Evolutionary conservation across 2,113 vertebrate species (phyloP).

Genomic region (Orientallactaga bullata): DNA sequence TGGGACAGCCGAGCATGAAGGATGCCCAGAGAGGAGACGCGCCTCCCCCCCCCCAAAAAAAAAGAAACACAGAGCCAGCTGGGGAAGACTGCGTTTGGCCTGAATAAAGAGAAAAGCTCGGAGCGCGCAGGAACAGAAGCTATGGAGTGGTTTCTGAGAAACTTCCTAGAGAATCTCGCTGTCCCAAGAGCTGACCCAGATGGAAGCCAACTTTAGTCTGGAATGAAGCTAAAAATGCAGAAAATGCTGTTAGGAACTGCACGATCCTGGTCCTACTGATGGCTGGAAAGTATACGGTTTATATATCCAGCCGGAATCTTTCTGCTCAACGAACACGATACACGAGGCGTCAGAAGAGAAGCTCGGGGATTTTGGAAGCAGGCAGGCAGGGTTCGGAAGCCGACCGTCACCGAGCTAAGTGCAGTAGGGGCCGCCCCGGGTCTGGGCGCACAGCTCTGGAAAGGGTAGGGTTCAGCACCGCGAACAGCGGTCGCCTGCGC

Average conservation of each 20-base stretch:
- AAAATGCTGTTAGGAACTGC: slow-evolving; percentile 33
- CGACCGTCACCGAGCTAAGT: neutral
- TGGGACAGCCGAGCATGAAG: neutral
- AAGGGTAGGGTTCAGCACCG: slow-evolving; percentile 71
- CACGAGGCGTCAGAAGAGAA: slow-evolving; percentile 5
- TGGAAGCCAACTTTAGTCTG: slow-evolving; percentile 41
- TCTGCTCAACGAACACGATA: slow-evolving; percentile 51
- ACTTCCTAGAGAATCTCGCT: slow-evolving; percentile 58
- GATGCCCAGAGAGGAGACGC: neutral
- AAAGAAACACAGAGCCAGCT: neutral
- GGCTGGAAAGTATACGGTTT: slow-evolving; percentile 45
- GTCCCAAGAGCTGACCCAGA: slow-evolving; percentile 40
- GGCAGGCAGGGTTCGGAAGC: neutral
- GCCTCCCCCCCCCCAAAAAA: neutral
- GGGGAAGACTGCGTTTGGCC: neutral
- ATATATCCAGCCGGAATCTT: slow-evolving; percentile 43
- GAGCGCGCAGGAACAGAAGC: neutral
- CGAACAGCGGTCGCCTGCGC: slow-evolving; percentile 61
- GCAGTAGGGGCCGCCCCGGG: neutral
- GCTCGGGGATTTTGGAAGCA: slow-evolving; percentile 47
- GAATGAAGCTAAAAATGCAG: slow-evolving; percentile 56
- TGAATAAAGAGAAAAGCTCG: neutral
- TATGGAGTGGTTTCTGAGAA: slow-evolving; percentile 51
- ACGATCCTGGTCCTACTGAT: slow-evolving; percentile 5
- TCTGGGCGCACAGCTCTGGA: neutral